phyloP scores from a whole-genome alignment of 2,888 invertebrate species.

The Adelphocoris suturalis region DNA sequence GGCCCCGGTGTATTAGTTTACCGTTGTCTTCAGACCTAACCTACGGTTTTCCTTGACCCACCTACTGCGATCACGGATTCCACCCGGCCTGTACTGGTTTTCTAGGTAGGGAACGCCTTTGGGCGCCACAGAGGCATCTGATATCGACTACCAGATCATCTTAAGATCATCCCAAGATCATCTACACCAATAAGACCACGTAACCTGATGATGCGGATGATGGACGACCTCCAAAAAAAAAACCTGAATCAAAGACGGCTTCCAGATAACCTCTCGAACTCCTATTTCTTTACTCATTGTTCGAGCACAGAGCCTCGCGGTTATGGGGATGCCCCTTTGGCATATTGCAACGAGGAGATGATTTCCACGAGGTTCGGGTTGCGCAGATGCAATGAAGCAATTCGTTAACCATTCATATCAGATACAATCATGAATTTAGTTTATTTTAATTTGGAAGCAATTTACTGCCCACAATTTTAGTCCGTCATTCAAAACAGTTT shows the following conservation, averaged over 20 bases:
- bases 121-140: background rate
- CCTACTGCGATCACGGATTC: conserved; percentile 35
- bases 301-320: background rate
- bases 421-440: background rate
- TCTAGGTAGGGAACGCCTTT: background rate
- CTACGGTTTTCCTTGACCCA: conserved; percentile 47
- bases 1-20: background rate
- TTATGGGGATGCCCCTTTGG: conserved; percentile 4
- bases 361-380: background rate
- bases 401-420: background rate
- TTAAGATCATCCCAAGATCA: background rate
- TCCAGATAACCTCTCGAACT: conserved; percentile 35
- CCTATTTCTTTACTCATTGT: background rate
- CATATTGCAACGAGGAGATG: conserved; percentile 25
- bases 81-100: background rate
- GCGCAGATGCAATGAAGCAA: background rate
- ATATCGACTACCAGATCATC: conserved; percentile 16
- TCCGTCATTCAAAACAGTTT: background rate
- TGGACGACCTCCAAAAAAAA: background rate
- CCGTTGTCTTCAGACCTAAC: background rate
- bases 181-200: background rate
- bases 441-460: background rate
- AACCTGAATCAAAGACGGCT: background rate
- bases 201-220: background rate
- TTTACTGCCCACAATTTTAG: background rate